Percentiles rank a stretch among this genome's conserved stretches.
Conservation (phyloP, 2,797 vertebrate genomes). For the Diglossa cyanea region DNA sequence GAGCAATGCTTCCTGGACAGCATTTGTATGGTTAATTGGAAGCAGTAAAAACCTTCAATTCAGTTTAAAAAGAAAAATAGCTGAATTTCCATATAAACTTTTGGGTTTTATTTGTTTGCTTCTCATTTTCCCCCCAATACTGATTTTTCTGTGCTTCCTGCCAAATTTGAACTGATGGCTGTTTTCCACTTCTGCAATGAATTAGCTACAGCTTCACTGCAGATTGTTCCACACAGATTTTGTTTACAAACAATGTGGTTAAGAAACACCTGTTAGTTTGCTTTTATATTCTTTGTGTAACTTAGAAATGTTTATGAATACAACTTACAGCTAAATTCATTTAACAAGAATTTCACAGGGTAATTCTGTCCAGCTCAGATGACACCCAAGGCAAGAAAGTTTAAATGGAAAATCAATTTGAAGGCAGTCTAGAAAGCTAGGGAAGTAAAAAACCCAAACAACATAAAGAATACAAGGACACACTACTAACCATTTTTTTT, state of each 20-base stretch:
- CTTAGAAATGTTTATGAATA: neutral
- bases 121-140: neutral
- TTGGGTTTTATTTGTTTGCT: neutral
- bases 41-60: neutral
- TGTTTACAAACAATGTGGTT: neutral
- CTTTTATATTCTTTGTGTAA: neutral
- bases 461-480: neutral
- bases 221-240: neutral
- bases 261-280: conserved; percentile 7
- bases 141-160: neutral
- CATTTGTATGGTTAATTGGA: neutral
- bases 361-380: neutral
- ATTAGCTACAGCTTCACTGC: neutral
- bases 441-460: neutral
- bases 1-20: neutral
- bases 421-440: neutral
- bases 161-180: neutral
- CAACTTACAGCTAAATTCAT: neutral
- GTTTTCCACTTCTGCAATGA: neutral
- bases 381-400: neutral
- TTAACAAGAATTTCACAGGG: neutral
- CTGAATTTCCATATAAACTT: neutral
- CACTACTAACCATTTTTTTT: accelerated
- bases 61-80: neutral
- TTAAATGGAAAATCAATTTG: neutral